Evolutionary conservation across 1,140 invertebrate species (phyloP).

Genomic region (Scaptodrosophila lebanonensis): DNA sequence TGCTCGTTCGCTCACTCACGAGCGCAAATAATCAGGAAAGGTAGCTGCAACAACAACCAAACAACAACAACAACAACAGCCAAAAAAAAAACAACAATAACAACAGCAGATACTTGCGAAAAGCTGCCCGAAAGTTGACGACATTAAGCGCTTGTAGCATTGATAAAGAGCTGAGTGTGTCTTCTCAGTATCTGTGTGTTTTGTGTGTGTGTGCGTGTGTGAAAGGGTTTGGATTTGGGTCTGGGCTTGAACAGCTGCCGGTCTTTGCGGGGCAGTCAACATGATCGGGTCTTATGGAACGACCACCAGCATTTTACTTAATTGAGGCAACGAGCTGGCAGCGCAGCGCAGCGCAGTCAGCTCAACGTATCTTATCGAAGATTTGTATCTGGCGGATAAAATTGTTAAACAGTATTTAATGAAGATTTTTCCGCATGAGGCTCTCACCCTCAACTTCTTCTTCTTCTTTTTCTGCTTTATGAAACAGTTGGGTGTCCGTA

Average conservation of each 20-base stretch:
- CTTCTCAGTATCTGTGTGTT: constrained; percentile 15
- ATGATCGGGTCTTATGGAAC: no score
- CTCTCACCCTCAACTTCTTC: background rate
- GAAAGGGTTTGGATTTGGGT: constrained; percentile 6
- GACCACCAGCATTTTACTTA: constrained; percentile 23
- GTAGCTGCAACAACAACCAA: constrained; percentile 21
- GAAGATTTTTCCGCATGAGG: constrained; percentile 57
- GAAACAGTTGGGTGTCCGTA: constrained; percentile 41
- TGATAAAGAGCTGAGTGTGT: constrained; percentile 55
- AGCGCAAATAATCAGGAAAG: no score
- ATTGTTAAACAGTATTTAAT: constrained; percentile 72
- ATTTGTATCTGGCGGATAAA: constrained; percentile 66
- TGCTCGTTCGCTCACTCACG: no score
- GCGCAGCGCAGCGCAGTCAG: constrained; percentile 3
- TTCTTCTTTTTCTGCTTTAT: background rate
- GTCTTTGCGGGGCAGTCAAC: background rate
- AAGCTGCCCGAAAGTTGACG: constrained; percentile 55
- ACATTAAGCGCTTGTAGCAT: constrained; percentile 57
- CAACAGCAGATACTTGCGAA: constrained; percentile 30
- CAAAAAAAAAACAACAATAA: background rate
- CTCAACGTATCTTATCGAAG: constrained; percentile 65
- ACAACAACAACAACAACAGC: background rate
- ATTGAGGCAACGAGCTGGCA: constrained; percentile 43
- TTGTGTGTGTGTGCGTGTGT: constrained; percentile 19
- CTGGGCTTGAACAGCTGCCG: background rate